phyloP scores from a whole-genome alignment of 2,797 vertebrate genomes.

The Cyclura pinguis region DNA sequence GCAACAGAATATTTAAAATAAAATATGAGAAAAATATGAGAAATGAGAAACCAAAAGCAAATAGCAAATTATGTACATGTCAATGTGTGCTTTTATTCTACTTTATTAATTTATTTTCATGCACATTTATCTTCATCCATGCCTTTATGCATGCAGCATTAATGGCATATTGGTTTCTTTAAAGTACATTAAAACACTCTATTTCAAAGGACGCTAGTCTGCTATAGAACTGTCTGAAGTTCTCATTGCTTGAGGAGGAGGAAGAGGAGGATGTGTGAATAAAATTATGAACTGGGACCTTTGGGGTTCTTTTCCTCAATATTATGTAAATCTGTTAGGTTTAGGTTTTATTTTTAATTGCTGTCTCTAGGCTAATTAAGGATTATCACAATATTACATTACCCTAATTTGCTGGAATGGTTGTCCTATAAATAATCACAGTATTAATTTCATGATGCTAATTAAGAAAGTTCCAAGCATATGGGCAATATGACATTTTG shows the following conservation, averaged over 20 bases:
- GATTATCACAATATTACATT: constrained; percentile 3
- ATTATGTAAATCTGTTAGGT: background rate
- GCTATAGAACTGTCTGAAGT: background rate
- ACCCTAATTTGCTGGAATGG: background rate
- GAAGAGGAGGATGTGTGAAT: background rate
- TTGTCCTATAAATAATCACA: background rate
- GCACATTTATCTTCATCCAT: no score
- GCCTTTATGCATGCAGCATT: background rate
- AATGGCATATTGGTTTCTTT: no score
- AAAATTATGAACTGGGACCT: background rate
- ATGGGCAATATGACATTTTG: background rate
- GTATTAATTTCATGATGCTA: background rate
- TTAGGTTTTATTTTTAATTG: background rate
- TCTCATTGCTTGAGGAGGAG: background rate
- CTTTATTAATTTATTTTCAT: no score
- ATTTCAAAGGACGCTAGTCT: background rate
- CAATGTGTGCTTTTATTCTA: no score
- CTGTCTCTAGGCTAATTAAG: background rate
- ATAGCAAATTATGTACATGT: no score
- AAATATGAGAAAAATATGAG: no score
- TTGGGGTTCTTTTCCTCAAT: background rate
- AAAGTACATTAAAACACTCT: background rate
- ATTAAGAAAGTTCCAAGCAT: constrained; percentile 16
- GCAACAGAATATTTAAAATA: no score
- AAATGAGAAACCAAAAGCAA: no score